Conservation (phyloP, 2,888 invertebrate species). For the Copidosoma aretas region DNA sequence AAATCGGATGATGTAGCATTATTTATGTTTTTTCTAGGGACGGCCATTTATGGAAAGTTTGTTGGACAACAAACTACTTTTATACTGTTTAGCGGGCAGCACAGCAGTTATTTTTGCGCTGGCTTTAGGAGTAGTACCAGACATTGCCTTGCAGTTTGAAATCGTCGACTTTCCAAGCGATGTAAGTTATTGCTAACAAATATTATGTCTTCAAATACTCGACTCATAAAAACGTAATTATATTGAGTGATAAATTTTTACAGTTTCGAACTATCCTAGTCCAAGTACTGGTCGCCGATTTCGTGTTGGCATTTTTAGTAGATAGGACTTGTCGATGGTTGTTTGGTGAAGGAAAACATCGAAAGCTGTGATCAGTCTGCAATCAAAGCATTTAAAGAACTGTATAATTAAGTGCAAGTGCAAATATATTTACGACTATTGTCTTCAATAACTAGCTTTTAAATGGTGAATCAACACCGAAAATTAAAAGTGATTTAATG, state of each 20-base stretch:
- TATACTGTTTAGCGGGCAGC: constrained; percentile 89
- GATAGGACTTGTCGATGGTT: constrained; percentile 86
- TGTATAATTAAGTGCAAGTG: constrained; percentile 34
- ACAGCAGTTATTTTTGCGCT: constrained; percentile 82
- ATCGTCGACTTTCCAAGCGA: constrained; percentile 92
- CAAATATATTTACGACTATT: constrained; percentile 43
- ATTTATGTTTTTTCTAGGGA: constrained; percentile 71
- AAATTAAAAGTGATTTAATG: constrained; percentile 30
- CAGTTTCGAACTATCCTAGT: constrained; percentile 91
- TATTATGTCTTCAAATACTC: not conserved
- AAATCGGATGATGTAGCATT: constrained; percentile 13
- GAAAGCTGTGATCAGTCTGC: constrained; percentile 55
- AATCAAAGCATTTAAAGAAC: constrained; percentile 34
- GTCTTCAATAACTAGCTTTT: constrained; percentile 41
- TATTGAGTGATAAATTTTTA: constrained; percentile 47
- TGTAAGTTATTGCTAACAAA: constrained; percentile 67
- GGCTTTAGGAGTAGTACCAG: constrained; percentile 84
- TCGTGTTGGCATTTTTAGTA: constrained; percentile 82
- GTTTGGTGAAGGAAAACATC: constrained; percentile 79
- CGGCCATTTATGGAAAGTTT: constrained; percentile 99
- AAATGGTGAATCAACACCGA: constrained; percentile 33
- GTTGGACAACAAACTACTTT: constrained; percentile 86
- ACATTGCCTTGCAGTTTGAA: constrained; percentile 89
- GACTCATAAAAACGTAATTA: not conserved
- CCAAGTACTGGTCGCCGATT: constrained; percentile 83